These are phyloP conservation scores for Cygnus olor DNA, from an alignment of 2,797 vertebrate genomes.

Conservation along the genomic window DNA sequence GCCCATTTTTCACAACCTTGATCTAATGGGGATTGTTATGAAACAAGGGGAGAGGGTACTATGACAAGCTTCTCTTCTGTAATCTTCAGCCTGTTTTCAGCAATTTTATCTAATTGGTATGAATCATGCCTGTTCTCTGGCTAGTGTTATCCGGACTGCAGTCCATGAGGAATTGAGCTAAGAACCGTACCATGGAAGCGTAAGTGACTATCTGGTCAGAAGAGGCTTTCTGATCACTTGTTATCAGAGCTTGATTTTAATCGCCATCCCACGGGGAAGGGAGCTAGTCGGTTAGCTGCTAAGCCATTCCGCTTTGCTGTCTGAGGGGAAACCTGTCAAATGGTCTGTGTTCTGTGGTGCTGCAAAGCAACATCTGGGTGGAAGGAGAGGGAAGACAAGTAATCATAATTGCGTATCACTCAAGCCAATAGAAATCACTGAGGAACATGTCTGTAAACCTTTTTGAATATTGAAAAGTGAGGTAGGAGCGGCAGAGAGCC, in stretches of 20 bases:
- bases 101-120: constrained; percentile 26
- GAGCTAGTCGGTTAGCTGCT: not conserved
- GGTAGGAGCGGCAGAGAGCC: constrained; percentile 51
- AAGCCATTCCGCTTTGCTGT: not conserved
- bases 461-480: constrained; percentile 56
- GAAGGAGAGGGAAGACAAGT: constrained; percentile 7
- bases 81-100: constrained; percentile 17
- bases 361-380: constrained; percentile 40
- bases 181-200: not conserved
- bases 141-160: not conserved
- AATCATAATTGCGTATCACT: not conserved
- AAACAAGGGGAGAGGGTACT: not conserved
- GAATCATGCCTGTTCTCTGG: not conserved
- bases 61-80: not conserved
- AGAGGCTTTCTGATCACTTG: constrained; percentile 31
- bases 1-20: constrained; percentile 10
- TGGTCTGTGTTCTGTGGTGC: constrained; percentile 11
- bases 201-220: constrained; percentile 8
- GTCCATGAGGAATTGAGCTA: not conserved
- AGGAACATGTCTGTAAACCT: constrained; percentile 40
- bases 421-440: constrained; percentile 20
- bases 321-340: constrained; percentile 41
- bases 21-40: not conserved
- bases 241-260: constrained; percentile 49
- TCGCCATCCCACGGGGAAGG: not conserved